Percentiles rank a stretch among this genome's conserved stretches.
These are phyloP conservation scores for Sebastolobus alascanus DNA, from an alignment of 2,797 vertebrate genomes.

Conservation along the genomic window DNA sequence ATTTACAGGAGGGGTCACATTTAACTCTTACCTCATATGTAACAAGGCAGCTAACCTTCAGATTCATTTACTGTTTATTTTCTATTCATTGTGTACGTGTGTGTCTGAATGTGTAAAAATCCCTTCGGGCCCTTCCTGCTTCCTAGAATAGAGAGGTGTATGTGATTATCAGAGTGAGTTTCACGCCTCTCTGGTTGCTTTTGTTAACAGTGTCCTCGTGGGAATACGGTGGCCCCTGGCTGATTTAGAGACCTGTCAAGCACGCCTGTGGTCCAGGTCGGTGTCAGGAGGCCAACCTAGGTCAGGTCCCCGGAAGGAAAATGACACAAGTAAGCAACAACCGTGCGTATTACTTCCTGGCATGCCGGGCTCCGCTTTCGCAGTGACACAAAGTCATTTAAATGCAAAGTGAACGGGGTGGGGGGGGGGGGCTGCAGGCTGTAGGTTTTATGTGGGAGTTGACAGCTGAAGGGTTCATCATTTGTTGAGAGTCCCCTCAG, in stretches of 20 bases:
- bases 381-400: conserved; percentile 49
- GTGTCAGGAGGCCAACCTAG: conserved; percentile 38
- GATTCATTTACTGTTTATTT: conserved; percentile 37
- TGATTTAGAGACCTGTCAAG: conserved; percentile 55
- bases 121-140: conserved; percentile 7
- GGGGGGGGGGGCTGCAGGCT: conserved; percentile 34
- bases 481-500: conserved; percentile 58
- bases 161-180: conserved; percentile 25
- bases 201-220: conserved; percentile 62
- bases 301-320: conserved; percentile 50
- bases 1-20: conserved; percentile 21
- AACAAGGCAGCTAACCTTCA: conserved; percentile 21
- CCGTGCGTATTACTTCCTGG: conserved; percentile 34
- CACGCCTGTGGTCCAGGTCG: conserved; percentile 52
- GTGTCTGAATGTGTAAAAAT: conserved; percentile 30
- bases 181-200: conserved; percentile 48
- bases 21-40: conserved; percentile 27
- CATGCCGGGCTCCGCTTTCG: neutral
- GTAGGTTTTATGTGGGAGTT: conserved; percentile 51
- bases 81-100: neutral
- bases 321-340: conserved; percentile 53
- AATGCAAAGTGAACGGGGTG: conserved; percentile 55
- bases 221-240: conserved; percentile 46
- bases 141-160: conserved; percentile 47
- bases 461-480: conserved; percentile 68